Base-by-base conservation (phyloP, 2,113 vertebrate genomes). In the Phoenicopterus ruber region DNA sequence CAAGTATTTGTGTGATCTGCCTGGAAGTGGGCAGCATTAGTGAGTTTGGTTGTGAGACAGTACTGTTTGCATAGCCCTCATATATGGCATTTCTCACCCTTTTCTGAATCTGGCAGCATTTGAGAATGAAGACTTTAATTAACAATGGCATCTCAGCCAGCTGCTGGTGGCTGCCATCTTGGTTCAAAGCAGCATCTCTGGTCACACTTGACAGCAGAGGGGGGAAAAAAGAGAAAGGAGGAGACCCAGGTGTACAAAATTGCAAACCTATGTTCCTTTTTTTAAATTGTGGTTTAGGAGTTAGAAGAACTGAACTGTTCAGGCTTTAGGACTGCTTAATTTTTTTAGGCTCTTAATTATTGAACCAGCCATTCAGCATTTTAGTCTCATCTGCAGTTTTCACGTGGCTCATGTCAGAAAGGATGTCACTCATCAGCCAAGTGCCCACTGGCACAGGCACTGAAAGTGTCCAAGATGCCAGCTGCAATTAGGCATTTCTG, bases 361-460 rank as follows among this genome's bases (percentile, higher is more conserved):
- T 82, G 66, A 93, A 58, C 61, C 66, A 94, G 81, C 83, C 93
- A n/a, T 89, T 95, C 52, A 72, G 73, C 65, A 50, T 89, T 96
- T 94, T 63, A 44, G 69, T 85, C 52, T 81, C 47, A 57, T 91
- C 62, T 87, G 93, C 93, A 94, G 70, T 90, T 94, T 95, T 95
- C 82, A 66, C 3, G 1, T 91, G 93, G 86, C 86, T 92, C 0
- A 0, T 82, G 84, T 97, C 93, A 85, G 77, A 89, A 94, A 58
- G 22, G 65, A 92, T 96, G 91, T 95, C 74, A 36, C 49, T 82
- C 65, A 71, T 59, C 92, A 93, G 78, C 84, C 69, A 72, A 91
- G 84, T 70, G 86, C 86, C 94, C 81, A 42, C 66, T 88, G 95
- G 96, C 97, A 94, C 52, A 82, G 49, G 86, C 91, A 86, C 73